Evolutionary conservation across 2,113 vertebrate genomes (phyloP), one percentile per base, ranked within the genome.

Genomic region (Chloroceryle aenea): DNA sequence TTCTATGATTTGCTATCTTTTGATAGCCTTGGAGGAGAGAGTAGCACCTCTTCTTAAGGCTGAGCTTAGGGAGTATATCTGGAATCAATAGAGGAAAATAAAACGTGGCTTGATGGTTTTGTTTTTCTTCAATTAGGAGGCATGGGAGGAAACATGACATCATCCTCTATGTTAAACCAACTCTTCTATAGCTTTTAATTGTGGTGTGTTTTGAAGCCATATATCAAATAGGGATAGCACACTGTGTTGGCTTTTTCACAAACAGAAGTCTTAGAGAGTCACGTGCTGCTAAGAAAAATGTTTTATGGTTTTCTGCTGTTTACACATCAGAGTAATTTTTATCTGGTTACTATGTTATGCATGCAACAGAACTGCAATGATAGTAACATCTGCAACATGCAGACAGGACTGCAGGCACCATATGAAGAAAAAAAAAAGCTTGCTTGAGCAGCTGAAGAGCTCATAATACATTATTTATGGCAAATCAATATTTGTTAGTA

Each of bases 401-500:
- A 90, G 87, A 55, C 53, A 47, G 85, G 72, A 36, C 93, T 83
- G 75, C 0, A 0, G 85, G 64, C n/a, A 56, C 56, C 25, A 13
- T 13, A 56, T 40, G 53, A 76, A 72, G n/a, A 83, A 90, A 86
- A 73, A 53, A 29, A 43, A 63, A 38, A 0, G 0, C 74, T 87
- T 81, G n/a, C 62, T 83, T 34, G 61, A 59, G 75, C 72, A 71
- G 38, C 5, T 63, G 29, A 80, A 94, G 32, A 77, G 59, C 50
- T 91, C 21, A 45, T 66, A 69, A 83, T 91, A 55, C 18, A 74
- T 95, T 85, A 93, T 95, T 95, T 87, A 96, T 64, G 23, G 58
- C 2, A 74, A 94, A 94, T 84, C 55, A 59, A 38, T 93, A 71
- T 90, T 83, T 94, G 26, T 94, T 94, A 88, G 56, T 56, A 64